Conservation (phyloP, 2,888 invertebrate species). For the Unio delphinus region DNA sequence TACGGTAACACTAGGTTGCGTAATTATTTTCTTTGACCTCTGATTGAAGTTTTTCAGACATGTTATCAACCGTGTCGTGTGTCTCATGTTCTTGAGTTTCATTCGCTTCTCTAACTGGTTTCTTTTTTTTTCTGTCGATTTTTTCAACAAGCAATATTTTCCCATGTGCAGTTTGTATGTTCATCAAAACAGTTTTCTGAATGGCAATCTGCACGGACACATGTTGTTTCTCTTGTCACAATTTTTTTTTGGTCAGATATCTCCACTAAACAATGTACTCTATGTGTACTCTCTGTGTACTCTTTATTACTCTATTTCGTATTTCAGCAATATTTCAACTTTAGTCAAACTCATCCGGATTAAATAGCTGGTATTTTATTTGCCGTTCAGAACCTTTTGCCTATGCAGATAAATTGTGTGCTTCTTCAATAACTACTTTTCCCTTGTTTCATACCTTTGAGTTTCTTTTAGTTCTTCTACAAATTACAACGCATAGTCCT, state of each 20-base stretch:
- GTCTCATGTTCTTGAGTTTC: too few species aligned
- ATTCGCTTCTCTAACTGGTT: too few species aligned
- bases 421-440: conserved; percentile 9
- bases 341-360: too few species aligned
- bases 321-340: too few species aligned
- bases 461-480: conserved; percentile 2
- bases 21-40: conserved; percentile 4
- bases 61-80: too few species aligned
- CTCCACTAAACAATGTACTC: conserved; percentile 11
- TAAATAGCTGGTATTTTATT: too few species aligned
- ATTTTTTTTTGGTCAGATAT: neutral
- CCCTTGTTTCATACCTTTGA: conserved; percentile 10
- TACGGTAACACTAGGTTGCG: conserved; percentile 7
- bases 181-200: neutral
- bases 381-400: neutral
- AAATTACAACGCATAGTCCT: conserved; percentile 5
- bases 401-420: conserved; percentile 6
- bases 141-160: neutral
- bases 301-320: too few species aligned
- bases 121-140: too few species aligned
- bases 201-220: conserved; percentile 4
- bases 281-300: neutral
- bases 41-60: neutral
- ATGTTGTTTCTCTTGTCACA: conserved; percentile 13
- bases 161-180: conserved; percentile 1